Evolutionary conservation across 2,888 invertebrate species (phyloP).

Genomic region (Nomada fucata): DNA sequence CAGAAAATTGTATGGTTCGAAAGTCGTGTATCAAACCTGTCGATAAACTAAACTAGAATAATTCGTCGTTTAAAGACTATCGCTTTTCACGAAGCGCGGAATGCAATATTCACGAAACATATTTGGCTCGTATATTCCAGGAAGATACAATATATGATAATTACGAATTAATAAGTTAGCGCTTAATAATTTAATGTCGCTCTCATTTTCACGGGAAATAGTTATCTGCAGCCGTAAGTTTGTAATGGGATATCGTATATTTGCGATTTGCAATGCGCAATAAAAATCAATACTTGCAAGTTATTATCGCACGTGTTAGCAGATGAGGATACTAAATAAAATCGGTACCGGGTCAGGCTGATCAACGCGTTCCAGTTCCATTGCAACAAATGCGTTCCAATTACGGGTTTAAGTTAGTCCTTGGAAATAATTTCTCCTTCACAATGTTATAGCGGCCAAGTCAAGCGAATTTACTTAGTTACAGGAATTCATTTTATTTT

Average conservation of each 20-base stretch:
- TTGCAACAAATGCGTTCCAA: constrained; percentile 23
- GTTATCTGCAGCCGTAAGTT: neutral
- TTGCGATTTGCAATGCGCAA: neutral
- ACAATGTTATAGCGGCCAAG: neutral
- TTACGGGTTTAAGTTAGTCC: constrained; percentile 2
- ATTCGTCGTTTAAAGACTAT: too few species aligned
- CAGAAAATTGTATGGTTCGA: too few species aligned
- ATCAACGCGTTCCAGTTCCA: constrained; percentile 25
- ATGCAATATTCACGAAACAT: too few species aligned
- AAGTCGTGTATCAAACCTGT: too few species aligned
- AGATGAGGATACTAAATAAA: constrained; percentile 7
- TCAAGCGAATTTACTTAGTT: neutral
- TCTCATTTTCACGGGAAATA: neutral
- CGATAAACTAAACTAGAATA: too few species aligned
- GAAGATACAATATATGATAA: too few species aligned
- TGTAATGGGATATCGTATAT: neutral
- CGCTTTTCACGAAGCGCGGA: too few species aligned
- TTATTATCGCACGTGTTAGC: neutral
- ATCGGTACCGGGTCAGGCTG: constrained; percentile 12
- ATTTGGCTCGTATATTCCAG: too few species aligned
- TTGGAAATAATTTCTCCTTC: constrained; percentile 4
- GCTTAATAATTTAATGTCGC: constrained; percentile 1
- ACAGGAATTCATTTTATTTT: neutral
- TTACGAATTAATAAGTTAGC: too few species aligned
- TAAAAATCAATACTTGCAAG: constrained; percentile 8